Percentiles rank a stretch among this genome's conserved stretches.
These are phyloP conservation scores for Mionectes macconnelli DNA, from an alignment of 2,113 vertebrate species.

Conservation along the genomic window DNA sequence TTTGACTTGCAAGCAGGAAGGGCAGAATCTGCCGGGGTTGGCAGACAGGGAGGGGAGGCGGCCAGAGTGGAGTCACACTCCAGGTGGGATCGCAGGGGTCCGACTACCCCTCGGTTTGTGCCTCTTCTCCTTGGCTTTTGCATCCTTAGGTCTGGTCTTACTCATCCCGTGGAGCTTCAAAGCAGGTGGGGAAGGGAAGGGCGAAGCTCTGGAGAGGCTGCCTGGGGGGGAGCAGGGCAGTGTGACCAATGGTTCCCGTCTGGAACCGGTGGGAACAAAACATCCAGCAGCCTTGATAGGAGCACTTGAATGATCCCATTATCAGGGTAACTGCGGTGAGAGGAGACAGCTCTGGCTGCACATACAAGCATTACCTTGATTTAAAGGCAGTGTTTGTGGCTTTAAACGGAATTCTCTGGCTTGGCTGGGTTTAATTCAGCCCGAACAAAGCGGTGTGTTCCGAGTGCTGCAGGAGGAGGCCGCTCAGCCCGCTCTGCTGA, in stretches of 20 bases:
- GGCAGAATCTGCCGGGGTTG: not conserved
- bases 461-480: not conserved
- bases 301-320: conserved; percentile 12
- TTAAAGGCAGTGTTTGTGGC: conserved; percentile 6
- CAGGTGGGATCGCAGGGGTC: not conserved
- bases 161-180: not conserved
- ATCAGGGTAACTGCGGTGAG: not conserved
- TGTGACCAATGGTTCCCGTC: not conserved
- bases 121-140: not conserved
- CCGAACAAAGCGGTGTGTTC: not conserved
- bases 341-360: not conserved
- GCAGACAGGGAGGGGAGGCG: not conserved
- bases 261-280: not conserved
- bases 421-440: not conserved
- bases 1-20: conserved; percentile 1
- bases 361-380: not conserved
- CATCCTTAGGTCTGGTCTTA: not conserved
- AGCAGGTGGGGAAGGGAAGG: not conserved
- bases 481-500: not conserved
- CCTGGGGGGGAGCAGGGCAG: not conserved
- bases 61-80: accelerated
- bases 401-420: not conserved
- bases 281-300: not conserved
- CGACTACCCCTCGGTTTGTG: accelerated
- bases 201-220: not conserved